Evolutionary conservation across 2,888 invertebrate species (phyloP), one percentile per base, ranked within the genome.

Genomic region (Trachelus stipa): DNA sequence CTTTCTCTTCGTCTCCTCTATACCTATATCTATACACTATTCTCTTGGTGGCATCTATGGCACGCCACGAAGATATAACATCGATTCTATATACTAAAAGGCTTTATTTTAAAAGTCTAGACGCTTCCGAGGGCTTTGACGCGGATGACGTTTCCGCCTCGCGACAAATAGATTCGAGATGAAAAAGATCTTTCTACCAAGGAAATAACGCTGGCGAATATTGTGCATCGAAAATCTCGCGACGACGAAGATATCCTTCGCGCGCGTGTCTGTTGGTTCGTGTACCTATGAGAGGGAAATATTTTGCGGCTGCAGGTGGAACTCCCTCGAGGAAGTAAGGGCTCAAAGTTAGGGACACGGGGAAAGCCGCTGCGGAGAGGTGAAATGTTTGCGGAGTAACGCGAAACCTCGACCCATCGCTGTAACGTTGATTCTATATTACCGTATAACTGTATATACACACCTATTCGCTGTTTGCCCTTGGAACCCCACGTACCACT

Each of bases 311-410:
- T 56, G 56, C 23, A 56, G 56, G 56, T 56, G 23, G 6, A 56
- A 56, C 56, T 56, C 23, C 23, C 56, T 56, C 23, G 56, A 23
- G 56, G 23, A 56, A 56, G 56, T 56, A 56, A 56, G 23, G 56
- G 23, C 56, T 56, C 9, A 1, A 23, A 23, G 15, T 56, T 9
- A 15, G 73, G 71, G 12, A 30, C 30, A 3, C 75, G 81, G 83
- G 85, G 79, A 37, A 81, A 74, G 77, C 33, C 78, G 75, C 76
- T 79, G 79, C 80, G 76, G 79, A 80, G 75, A 74, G 76, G 81
- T 56, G 56, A 56, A 83, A 85, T 90, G 88, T 91, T 91, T 91
- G 90, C 90, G 85, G 83, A 89, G 91, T 88, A 91, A 91, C 87
- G 87, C 89, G 89, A 90, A 88, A 88, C 88, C 87, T 87, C 84